Base-by-base conservation (phyloP, 2,888 invertebrate genomes). In the Amiota mariae region DNA sequence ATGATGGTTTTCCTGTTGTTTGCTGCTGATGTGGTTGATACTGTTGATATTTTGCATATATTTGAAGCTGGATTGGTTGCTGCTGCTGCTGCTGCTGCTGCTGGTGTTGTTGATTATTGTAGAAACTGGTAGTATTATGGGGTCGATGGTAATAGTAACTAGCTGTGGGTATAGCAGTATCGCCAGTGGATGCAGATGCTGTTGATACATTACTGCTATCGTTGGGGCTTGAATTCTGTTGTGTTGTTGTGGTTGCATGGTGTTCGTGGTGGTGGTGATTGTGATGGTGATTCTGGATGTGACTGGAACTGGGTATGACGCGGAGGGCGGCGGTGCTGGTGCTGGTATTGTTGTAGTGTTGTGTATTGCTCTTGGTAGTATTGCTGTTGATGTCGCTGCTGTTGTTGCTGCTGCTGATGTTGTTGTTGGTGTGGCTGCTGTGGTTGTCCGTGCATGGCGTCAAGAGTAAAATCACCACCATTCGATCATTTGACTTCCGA, bases 381-480 rank as follows among this genome's bases (percentile, higher is more conserved):
- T 2, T 46, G 48, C 10, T 36, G 9, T 12, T 51, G 8, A n/a
- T 24, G 18, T 13, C 36, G 51, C n/a, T 51, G 74, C 51, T 76
- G 74, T 11, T 61, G 70, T 8, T 76, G 74, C 13, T 46, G 59
- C 46, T 63, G 75, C 72, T 78, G 68, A 61, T 64, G 75, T 72
- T 77, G 81, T 66, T 78, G 81, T 70, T 75, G 83, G 75, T 81
- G 82, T 80, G 81, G 84, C 81, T 81, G 82, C 78, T 80, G 71
- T 77, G 77, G 82, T 81, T 84, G 85, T 85, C 83, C 72, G 82
- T 83, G 87, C 87, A 89, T 88, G 89, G 89, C 87, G 89, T 87
- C 86, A 90, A 87, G 87, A 90, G 85, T 87, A 90, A 88, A 89
- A 90, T 90, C 88, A 90, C 90, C 89, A 90, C 90, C 90, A 90